Evolutionary conservation across 2,888 invertebrate species (phyloP).

Genomic region (Pseudoips prasinana): DNA sequence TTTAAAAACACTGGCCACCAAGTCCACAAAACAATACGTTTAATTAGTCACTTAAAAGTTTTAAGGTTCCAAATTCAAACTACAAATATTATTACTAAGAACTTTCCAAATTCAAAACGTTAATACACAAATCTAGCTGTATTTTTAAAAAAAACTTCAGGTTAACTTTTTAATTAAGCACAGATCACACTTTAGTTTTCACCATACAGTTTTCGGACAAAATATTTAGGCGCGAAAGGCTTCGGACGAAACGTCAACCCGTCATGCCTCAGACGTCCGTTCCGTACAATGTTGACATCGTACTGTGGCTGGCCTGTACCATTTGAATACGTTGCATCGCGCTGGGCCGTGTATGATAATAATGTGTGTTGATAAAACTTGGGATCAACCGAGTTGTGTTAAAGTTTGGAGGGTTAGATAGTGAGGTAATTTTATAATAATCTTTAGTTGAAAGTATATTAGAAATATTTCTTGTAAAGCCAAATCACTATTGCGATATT

Average conservation of each 20-base stretch:
- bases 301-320: conserved; percentile 35
- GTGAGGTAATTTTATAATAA: too few species aligned
- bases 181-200: too few species aligned
- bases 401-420: too few species aligned
- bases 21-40: conserved; percentile 4
- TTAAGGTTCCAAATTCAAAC: conserved; percentile 1
- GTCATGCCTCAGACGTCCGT: conserved; percentile 40
- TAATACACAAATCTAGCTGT: conserved; percentile 8
- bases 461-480: too few species aligned
- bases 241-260: conserved; percentile 37
- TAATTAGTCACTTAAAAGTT: conserved; percentile 2
- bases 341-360: conserved; percentile 3
- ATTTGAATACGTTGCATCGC: conserved; percentile 26
- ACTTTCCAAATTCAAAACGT: conserved; percentile 7
- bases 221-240: conserved; percentile 24
- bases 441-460: too few species aligned
- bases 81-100: conserved; percentile 2
- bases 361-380: conserved; percentile 10
- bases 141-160: too few species aligned
- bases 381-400: neutral
- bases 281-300: conserved; percentile 42
- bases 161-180: too few species aligned
- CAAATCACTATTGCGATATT: too few species aligned
- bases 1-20: conserved; percentile 11
- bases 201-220: too few species aligned